Evolutionary conservation across 2,888 invertebrate species (phyloP), one percentile per base, ranked within the genome.

Genomic region (Selenia dentaria): DNA sequence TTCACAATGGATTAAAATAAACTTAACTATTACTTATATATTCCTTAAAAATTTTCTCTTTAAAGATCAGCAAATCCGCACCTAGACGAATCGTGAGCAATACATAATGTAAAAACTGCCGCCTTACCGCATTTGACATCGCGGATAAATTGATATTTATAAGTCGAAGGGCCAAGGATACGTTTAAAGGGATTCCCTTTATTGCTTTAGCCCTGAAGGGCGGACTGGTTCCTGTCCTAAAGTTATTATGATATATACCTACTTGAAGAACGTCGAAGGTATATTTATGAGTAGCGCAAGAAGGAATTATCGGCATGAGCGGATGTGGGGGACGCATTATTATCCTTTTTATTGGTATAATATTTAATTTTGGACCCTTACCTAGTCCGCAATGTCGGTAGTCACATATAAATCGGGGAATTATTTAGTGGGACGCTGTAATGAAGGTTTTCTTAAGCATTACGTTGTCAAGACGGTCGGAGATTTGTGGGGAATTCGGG

Each of bases 61-160:
- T 22, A n/a, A 8, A 65, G 68, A 70, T 73, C 70, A 74, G 75
- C 79, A 79, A 75, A 73, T 78, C 64, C 59, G 69, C 52, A 64
- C 55, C 54, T 34, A 78, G 80, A 83, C 68, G 74, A 70, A 83
- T 78, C 28, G 33, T 28, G 24, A 67, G 76, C 65, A 61, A 80
- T 85, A 79, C 80, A 81, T 84, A 81, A 82, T 74, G 77, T 73
- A 78, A 83, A 84, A 88, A 86, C 79, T 82, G 79, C 74, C 79
- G 76, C 74, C 75, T 76, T 74, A 73, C 70, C 81, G 79, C 76
- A 80, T 88, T 87, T 87, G 87, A 89, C 88, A 80, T 76, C 67
- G 69, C 70, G 82, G 87, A 89, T 87, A 88, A 89, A 90, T 90
- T 90, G 88, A 90, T 89, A 90, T 90, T 89, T 89, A 90, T 89